Conservation (phyloP, 2,888 invertebrate species). For the Metacarcinus magister region DNA sequence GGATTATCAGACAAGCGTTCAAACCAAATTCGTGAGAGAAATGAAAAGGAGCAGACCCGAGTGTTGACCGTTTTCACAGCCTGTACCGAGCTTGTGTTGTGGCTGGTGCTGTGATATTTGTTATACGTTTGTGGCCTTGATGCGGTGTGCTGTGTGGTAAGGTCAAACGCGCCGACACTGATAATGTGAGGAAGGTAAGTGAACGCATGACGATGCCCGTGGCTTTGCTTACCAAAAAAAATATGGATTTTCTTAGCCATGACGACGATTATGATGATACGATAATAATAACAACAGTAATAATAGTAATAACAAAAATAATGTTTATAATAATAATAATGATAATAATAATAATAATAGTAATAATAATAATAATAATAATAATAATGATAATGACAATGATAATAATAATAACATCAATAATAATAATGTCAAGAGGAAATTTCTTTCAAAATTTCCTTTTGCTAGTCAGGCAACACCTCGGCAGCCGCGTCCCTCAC, state of each 20-base stretch:
- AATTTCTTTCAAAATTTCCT: background rate
- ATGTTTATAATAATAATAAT: background rate
- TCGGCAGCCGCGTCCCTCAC: background rate
- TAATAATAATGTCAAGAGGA: background rate
- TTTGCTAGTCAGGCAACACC: background rate
- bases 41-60: background rate
- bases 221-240: background rate
- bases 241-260: background rate
- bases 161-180: background rate
- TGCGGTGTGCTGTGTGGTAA: background rate
- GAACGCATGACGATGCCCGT: background rate
- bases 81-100: background rate
- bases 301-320: background rate
- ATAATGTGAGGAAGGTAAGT: background rate
- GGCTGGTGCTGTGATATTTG: background rate
- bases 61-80: background rate
- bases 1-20: background rate
- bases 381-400: background rate
- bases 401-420: background rate
- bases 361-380: conserved; percentile 26
- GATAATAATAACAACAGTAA: background rate
- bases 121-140: background rate
- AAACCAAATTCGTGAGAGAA: conserved; percentile 7
- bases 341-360: background rate
- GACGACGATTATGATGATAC: background rate